Conservation (phyloP, 2,113 vertebrate genomes). For the Sminthopsis crassicaudata region DNA sequence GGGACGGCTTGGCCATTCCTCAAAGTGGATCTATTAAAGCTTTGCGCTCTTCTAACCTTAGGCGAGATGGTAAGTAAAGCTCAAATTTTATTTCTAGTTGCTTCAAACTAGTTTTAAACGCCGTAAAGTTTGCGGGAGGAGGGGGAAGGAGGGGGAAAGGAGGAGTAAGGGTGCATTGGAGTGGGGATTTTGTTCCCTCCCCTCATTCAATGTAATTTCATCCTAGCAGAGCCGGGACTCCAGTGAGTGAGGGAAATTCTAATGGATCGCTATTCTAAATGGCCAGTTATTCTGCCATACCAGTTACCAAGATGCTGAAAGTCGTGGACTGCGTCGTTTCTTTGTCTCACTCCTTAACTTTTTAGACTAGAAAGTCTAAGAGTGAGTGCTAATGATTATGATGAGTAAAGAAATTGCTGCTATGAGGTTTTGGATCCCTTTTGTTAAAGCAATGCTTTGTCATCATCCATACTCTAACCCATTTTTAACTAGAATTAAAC, state of each 20-base stretch:
- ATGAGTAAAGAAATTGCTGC: background rate
- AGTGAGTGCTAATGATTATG: background rate
- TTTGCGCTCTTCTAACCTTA: conserved; percentile 83
- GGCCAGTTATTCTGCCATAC: background rate
- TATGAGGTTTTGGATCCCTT: background rate
- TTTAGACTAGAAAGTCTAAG: background rate
- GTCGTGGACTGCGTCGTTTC: conserved; percentile 1
- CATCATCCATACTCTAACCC: background rate
- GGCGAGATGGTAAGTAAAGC: conserved; percentile 86
- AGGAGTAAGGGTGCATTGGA: background rate
- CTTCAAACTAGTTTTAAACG: background rate
- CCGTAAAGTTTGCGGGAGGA: background rate
- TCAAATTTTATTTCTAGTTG: background rate
- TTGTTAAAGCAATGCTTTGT: background rate
- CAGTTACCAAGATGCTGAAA: background rate
- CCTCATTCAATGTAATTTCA: background rate
- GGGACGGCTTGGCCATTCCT: conserved; percentile 80
- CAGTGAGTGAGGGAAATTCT: background rate
- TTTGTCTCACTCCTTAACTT: background rate
- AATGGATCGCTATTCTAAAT: background rate
- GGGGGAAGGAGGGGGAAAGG: no score
- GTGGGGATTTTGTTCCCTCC: background rate
- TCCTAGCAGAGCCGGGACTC: background rate
- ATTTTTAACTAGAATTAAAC: background rate
- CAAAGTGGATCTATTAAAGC: conserved; percentile 86